Evolutionary conservation across 1,140 invertebrate species (phyloP).

Genomic region (Macrobrachium nipponense): DNA sequence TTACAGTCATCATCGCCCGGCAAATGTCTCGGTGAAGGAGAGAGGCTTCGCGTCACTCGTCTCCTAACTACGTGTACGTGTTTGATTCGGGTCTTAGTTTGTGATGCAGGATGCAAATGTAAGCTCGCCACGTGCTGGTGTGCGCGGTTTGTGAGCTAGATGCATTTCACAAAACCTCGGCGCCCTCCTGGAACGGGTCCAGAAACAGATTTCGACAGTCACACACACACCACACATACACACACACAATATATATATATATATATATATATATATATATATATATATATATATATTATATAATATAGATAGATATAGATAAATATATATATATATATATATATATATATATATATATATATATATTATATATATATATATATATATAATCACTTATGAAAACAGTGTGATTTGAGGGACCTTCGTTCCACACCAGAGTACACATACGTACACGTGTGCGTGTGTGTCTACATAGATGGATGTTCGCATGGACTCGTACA

Average conservation of each 20-base stretch:
- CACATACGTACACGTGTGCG: neutral
- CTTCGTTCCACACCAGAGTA: too few relatives aligned
- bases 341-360: neutral
- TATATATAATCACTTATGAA: too few relatives aligned
- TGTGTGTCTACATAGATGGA: neutral
- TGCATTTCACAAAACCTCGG: neutral
- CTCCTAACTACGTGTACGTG: too few relatives aligned
- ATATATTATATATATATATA: neutral
- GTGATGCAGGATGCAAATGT: too few relatives aligned
- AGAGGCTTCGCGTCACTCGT: too few relatives aligned
- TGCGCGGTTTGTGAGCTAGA: too few relatives aligned
- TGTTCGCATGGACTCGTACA: neutral
- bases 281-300: neutral
- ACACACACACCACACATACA: neutral
- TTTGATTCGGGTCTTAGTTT: too few relatives aligned
- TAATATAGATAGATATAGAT: neutral
- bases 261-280: neutral
- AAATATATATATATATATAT: neutral
- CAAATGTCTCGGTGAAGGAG: too few relatives aligned
- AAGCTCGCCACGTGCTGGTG: too few relatives aligned
- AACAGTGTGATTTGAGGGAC: too few relatives aligned
- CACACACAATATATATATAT: neutral
- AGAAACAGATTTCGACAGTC: neutral
- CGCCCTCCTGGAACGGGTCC: too few relatives aligned
- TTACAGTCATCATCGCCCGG: too few relatives aligned